These are phyloP conservation scores for Daphoenositta chrysoptera DNA, from an alignment of 2,113 vertebrate species.

Conservation along the genomic window DNA sequence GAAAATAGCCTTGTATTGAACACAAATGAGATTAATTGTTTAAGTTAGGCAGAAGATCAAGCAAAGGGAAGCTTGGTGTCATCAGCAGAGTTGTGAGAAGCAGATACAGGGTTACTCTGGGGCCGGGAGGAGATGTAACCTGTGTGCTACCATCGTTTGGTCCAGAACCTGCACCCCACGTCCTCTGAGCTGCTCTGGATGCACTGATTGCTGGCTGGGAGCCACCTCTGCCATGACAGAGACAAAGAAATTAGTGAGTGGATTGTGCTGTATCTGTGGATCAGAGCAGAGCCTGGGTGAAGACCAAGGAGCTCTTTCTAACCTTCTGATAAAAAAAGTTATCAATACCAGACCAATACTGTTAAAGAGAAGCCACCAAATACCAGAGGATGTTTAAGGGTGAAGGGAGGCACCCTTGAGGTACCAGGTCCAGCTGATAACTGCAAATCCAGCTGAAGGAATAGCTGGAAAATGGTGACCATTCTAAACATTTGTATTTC, in stretches of 20 bases:
- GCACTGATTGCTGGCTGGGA: neutral
- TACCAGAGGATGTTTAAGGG: neutral
- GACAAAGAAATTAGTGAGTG: neutral
- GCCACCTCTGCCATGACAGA: neutral
- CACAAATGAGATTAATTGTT: neutral
- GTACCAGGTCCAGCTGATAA: neutral
- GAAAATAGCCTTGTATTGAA: neutral
- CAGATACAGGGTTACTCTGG: neutral
- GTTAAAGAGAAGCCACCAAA: neutral
- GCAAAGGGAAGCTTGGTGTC: neutral
- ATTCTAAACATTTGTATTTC: neutral
- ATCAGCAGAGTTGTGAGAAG: neutral
- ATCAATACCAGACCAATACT: neutral
- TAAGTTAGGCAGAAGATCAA: neutral
- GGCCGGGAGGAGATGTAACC: neutral
- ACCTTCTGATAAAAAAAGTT: neutral
- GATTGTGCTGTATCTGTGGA: neutral
- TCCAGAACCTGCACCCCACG: neutral
- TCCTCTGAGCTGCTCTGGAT: neutral
- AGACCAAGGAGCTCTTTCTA: neutral
- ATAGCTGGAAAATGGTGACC: neutral
- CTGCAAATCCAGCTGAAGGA: neutral
- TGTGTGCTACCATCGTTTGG: rapidly evolving
- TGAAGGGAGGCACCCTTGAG: neutral
- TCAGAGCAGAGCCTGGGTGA: neutral